Percentiles rank a stretch among this genome's conserved stretches.
Conservation (phyloP, 2,888 invertebrate species). For the Andrena camellia region DNA sequence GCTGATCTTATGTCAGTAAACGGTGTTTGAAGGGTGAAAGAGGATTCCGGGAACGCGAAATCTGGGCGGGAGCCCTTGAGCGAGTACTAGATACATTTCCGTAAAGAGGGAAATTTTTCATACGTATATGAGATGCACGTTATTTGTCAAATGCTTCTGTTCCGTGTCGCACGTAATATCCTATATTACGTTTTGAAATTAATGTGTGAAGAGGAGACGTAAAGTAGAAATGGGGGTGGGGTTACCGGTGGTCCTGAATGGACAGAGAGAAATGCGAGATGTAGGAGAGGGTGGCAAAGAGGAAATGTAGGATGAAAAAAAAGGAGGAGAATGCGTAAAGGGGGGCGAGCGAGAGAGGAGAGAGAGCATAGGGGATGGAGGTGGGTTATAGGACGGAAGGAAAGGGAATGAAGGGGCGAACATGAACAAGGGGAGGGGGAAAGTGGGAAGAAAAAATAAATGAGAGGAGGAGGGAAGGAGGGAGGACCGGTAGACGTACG, state of each 20-base stretch:
- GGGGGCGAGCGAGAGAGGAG: no score
- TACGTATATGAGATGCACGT: not conserved
- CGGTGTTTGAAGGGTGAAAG: not conserved
- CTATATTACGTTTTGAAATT: not conserved
- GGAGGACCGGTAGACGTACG: slow-evolving; percentile 60
- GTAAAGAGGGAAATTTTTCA: not conserved
- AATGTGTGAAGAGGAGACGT: not conserved
- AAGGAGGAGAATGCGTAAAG: not conserved
- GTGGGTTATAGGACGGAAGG: not conserved
- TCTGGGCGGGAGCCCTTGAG: not conserved
- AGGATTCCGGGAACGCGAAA: not conserved
- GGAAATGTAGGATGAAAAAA: not conserved
- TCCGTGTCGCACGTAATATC: no score
- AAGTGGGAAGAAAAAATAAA: not conserved
- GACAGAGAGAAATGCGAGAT: not conserved
- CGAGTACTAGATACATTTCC: no score
- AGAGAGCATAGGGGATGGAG: not conserved
- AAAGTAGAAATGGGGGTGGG: not conserved
- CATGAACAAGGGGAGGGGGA: not conserved
- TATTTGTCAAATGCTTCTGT: slow-evolving; percentile 2
- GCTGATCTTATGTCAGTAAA: not conserved
- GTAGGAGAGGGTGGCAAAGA: not conserved
- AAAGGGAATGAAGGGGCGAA: not conserved
- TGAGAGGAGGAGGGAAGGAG: not conserved
- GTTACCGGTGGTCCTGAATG: not conserved